Evolutionary conservation across 1,140 invertebrate species (phyloP).

Genomic region (Drosophila mauritiana): DNA sequence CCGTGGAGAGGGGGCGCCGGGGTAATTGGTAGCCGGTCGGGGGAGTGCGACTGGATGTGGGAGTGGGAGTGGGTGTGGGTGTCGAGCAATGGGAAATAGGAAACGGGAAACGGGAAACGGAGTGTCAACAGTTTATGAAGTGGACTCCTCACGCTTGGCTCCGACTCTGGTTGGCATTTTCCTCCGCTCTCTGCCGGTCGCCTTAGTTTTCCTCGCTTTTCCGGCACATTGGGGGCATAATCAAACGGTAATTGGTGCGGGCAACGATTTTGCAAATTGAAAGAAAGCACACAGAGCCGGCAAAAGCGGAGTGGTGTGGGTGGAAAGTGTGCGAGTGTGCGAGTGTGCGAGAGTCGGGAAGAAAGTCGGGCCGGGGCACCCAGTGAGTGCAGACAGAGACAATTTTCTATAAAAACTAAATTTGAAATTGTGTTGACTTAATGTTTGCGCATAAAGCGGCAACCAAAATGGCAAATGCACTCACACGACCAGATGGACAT

Average conservation of each 20-base stretch:
- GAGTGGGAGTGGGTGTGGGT: background rate
- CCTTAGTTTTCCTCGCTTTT: conserved; percentile 24
- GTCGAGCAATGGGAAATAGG: conserved; percentile 20
- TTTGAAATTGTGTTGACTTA: conserved; percentile 83
- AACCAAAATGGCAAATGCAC: conserved; percentile 76
- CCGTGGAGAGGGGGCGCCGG: conserved; percentile 4
- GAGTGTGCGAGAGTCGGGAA: background rate
- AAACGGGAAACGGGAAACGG: conserved; percentile 40
- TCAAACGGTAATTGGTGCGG: conserved; percentile 78
- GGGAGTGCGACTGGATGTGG: background rate
- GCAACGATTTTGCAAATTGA: conserved; percentile 80
- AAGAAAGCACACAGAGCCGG: conserved; percentile 52
- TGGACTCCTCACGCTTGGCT: conserved; percentile 26
- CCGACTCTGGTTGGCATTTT: conserved; percentile 9
- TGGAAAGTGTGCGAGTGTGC: no score
- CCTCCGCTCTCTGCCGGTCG: background rate
- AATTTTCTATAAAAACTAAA: conserved; percentile 80
- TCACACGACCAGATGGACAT: conserved; percentile 61
- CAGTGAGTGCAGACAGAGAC: conserved; percentile 44
- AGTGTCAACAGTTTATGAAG: conserved; percentile 79
- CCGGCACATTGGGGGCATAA: conserved; percentile 51
- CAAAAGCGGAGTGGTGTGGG: background rate
- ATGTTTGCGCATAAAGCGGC: conserved; percentile 74
- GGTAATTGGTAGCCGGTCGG: conserved; percentile 2
- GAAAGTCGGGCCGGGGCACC: background rate